A percentile compares a stretch with the other conserved stretches of the same genome.
Conservation (phyloP, 1,140 invertebrate genomes). For the Trichonephila clavipes region DNA sequence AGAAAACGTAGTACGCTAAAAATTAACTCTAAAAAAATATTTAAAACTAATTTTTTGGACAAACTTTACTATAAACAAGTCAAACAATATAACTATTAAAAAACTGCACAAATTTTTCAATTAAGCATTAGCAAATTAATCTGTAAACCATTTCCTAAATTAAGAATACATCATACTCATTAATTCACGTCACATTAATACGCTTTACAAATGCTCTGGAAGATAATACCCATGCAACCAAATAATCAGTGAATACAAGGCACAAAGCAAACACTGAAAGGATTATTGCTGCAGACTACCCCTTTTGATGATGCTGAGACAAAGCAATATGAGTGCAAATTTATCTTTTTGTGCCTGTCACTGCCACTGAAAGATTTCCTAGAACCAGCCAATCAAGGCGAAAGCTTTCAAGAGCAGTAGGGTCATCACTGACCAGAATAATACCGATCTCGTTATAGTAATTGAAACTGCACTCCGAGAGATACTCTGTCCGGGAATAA, state of each 20-base stretch:
- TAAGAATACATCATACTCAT: too few relatives aligned
- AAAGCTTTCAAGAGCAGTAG: slow-evolving; percentile 36
- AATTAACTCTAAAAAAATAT: too few relatives aligned
- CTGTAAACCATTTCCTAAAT: too few relatives aligned
- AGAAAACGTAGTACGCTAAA: too few relatives aligned
- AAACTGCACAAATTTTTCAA: too few relatives aligned
- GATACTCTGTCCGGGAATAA: slow-evolving; percentile 14
- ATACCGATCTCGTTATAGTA: slow-evolving; percentile 59
- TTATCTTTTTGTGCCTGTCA: slow-evolving; percentile 10
- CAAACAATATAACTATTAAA: too few relatives aligned
- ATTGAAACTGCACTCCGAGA: slow-evolving; percentile 51
- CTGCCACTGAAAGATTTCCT: slow-evolving; percentile 36
- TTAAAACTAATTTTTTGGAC: too few relatives aligned
- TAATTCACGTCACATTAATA: too few relatives aligned
- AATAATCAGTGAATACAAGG: not conserved
- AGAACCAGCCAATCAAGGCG: slow-evolving; percentile 13
- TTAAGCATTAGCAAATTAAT: too few relatives aligned
- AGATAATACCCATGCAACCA: too few relatives aligned
- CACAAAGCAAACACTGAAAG: not conserved
- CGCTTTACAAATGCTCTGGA: too few relatives aligned
- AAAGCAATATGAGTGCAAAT: not conserved
- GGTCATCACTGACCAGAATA: slow-evolving; percentile 64
- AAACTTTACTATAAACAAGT: too few relatives aligned
- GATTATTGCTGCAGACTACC: not conserved
- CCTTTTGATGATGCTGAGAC: not conserved